Base-by-base conservation (phyloP, 2,113 vertebrate genomes). In the Chloropsis cyanopogon region DNA sequence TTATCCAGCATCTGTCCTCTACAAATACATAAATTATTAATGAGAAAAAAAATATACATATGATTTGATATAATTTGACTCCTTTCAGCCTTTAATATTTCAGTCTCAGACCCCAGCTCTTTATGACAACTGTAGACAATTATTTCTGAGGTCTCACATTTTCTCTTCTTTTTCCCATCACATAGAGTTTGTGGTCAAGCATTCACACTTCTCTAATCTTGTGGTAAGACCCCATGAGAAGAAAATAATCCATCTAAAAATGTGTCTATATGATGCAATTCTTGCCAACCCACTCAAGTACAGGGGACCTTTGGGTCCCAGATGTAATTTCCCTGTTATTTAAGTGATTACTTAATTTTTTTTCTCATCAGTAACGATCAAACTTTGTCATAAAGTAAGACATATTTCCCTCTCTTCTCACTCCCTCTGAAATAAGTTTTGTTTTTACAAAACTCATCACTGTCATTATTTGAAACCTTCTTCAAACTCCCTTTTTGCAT, bases 111-210 rank as follows among this genome's bases (percentile, higher is more conserved):
- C 3, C 3, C 0, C 19, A 47, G 20, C 19, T 76, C 18, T 35
- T 53, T 49, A 50, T 49, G 4, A 16, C 21, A 53, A 44, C 22
- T 53, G 10, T 37, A 47, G 35, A n/a, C n/a, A 78, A 65, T 23
- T 42, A 42, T 37, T 70, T 82, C 54, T 54, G 10, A 66, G 26
- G 6, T 66, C 11, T 79, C 29, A 60, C 4, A 4, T 79, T 65
- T 86, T 37, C 14, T 54, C 41, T 78, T 71, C 42, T 76, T 31
- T 88, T 73, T 73, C 33, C 14, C 8, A 23, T 9, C 16, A 60
- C 23, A 19, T 0, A n/a, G 23, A 61, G 10, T 3, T 20, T 66
- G 17, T 18, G 17, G 5, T 39, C 4, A 6, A 65, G 24, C 0
- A 0, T 60, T 78, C 12, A 33, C 19, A 22, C 2, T 59, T 82